Evolutionary conservation across 2,797 vertebrate species (phyloP), one percentile per base, ranked within the genome.

Genomic region (Macrochelys suwanniensis): DNA sequence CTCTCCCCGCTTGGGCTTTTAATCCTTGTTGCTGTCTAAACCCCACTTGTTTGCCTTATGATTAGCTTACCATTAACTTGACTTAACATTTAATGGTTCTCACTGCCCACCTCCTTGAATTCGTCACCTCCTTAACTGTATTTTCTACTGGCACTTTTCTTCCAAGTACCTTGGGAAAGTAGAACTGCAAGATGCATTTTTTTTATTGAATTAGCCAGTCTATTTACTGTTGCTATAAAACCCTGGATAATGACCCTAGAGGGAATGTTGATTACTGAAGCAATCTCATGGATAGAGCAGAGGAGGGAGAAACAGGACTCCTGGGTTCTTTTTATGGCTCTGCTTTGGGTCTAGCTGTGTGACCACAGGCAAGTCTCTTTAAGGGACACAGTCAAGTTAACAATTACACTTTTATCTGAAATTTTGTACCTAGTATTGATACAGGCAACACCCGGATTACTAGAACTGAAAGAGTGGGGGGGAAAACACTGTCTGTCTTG

Each of bases 211-310:
- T 6, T 9, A 17, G 86, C 49, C 80, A 37, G 59, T 21, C 0
- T 13, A 59, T 88, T 28, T 80, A 85, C 89, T 68, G 49, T 79
- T 71, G n/a, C 56, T 15, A n/a, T n/a, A 68, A 84, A 87, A 76
- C 76, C 65, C 53, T 81, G 13, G 77, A 50, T 83, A 65, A 87
- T 83, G 3, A 47, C 56, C 6, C 33, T 16, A 54, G 16, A 2
- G 11, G 50, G 7, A 6, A 0, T 11, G 28, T 8, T 54, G 77
- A 51, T 19, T 45, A 0, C 0, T 26, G 31, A 37, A 25, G 31
- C 0, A 5, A 4, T 61, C 33, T 0, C 8, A 10, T 7, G 3
- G 42, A 17, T 19, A 19, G 57, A 26, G 37, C 19, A 42, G 19
- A 11, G 54, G 61, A 6, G 5, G 9, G 47, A 5, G 10, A 54